phyloP scores from a whole-genome alignment of 1,140 invertebrate genomes.

The Pseudachorutes palmiensis region DNA sequence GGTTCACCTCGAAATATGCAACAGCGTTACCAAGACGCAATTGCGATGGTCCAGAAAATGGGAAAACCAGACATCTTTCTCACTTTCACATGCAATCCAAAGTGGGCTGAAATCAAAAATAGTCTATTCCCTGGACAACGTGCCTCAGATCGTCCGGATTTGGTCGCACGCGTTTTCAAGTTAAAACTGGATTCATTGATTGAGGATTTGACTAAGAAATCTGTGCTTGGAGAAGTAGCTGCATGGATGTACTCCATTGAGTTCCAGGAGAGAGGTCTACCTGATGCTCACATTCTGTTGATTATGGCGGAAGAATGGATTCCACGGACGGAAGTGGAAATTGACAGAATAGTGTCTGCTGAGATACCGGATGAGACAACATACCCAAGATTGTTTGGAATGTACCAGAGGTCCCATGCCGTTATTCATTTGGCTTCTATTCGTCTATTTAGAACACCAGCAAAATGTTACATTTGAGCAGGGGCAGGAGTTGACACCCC shows the following conservation, averaged over 20 bases:
- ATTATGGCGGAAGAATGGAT: slow-evolving; percentile 33
- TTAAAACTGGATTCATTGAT: slow-evolving; percentile 44
- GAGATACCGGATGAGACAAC: slow-evolving; percentile 30
- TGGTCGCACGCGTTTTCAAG: slow-evolving; percentile 45
- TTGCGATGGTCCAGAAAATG: slow-evolving; percentile 41
- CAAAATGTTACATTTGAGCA: slow-evolving; percentile 40
- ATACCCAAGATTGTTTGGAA: not conserved
- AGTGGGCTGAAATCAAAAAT: slow-evolving; percentile 43
- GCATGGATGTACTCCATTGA: slow-evolving; percentile 38
- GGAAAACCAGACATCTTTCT: slow-evolving; percentile 44
- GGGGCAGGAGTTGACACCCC: slow-evolving; percentile 32
- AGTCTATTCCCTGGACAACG: slow-evolving; percentile 38
- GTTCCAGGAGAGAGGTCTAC: slow-evolving; percentile 43
- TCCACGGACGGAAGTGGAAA: slow-evolving; percentile 17
- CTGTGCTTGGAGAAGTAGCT: slow-evolving; percentile 36
- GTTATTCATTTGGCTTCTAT: slow-evolving; percentile 24
- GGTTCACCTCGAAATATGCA: slow-evolving; percentile 41
- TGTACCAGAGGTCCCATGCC: slow-evolving; percentile 37
- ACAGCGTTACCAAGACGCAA: slow-evolving; percentile 43
- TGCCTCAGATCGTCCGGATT: slow-evolving; percentile 43
- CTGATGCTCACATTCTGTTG: slow-evolving; percentile 41
- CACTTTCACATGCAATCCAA: slow-evolving; percentile 46
- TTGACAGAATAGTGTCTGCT: slow-evolving; percentile 34
- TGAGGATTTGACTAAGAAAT: slow-evolving; percentile 6
- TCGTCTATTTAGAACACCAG: slow-evolving; percentile 46